Evolutionary conservation across 1,140 invertebrate species (phyloP).

Genomic region (Aphidius ervi): DNA sequence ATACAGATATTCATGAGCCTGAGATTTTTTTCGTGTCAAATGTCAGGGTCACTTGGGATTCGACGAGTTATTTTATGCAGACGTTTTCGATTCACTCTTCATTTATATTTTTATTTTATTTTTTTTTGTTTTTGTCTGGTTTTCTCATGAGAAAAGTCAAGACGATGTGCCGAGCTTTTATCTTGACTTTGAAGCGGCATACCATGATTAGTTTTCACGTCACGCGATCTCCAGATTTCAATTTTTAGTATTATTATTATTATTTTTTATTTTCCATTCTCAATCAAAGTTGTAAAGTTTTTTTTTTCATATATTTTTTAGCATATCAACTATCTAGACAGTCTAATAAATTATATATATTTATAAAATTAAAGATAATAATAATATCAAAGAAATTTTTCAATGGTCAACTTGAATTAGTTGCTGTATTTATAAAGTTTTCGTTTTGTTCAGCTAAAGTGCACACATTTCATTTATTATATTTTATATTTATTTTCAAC

Average conservation of each 20-base stretch:
- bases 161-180: neutral
- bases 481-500: no score
- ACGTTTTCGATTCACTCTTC: neutral
- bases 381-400: no score
- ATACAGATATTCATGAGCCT: no score
- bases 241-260: conserved; percentile 4
- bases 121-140: conserved; percentile 13
- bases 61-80: neutral
- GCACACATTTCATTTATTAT: no score
- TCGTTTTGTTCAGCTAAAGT: no score
- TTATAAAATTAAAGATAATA: no score
- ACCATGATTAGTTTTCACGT: conserved; percentile 13
- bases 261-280: no score
- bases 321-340: neutral
- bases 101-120: conserved; percentile 2
- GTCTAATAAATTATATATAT: neutral
- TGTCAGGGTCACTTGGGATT: no score
- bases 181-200: neutral
- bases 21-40: no score
- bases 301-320: neutral
- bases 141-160: neutral
- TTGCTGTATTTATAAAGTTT: no score
- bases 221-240: conserved; percentile 12
- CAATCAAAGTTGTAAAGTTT: neutral
- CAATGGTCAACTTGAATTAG: no score